A percentile compares a stretch with the other conserved stretches of the same genome.
phyloP scores from a whole-genome alignment of 1,140 invertebrate genomes.

The Drosophila asahinai region DNA sequence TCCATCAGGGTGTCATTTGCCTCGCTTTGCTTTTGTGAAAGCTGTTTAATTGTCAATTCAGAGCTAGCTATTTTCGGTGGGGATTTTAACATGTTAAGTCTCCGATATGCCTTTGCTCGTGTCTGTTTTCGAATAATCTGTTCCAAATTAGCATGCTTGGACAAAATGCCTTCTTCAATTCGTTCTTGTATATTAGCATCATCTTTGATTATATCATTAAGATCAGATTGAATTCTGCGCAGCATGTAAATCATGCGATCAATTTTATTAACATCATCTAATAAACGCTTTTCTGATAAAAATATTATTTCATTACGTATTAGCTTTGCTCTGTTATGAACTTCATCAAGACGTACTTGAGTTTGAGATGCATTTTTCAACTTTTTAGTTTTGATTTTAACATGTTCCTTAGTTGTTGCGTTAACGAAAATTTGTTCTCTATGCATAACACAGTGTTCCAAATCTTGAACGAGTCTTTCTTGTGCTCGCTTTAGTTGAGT shows the following conservation, averaged over 20 bases:
- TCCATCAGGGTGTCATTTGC: slow-evolving; percentile 86
- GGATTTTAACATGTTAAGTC: slow-evolving; percentile 85
- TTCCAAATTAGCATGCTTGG: slow-evolving; percentile 87
- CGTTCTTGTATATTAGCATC: slow-evolving; percentile 84
- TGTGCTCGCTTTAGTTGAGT: slow-evolving; percentile 90
- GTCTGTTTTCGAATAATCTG: slow-evolving; percentile 87
- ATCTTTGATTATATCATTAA: slow-evolving; percentile 86
- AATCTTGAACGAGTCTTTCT: slow-evolving; percentile 90
- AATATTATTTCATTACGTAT: slow-evolving; percentile 85
- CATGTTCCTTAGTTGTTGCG: slow-evolving; percentile 87
- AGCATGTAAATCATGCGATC: slow-evolving; percentile 63
- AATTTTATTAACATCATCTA: slow-evolving; percentile 69
- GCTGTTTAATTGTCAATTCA: slow-evolving; percentile 85
- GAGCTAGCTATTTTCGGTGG: slow-evolving; percentile 67
- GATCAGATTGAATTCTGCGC: slow-evolving; percentile 67
- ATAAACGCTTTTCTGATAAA: slow-evolving; percentile 55
- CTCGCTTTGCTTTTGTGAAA: slow-evolving; percentile 86
- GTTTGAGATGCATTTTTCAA: slow-evolving; percentile 52
- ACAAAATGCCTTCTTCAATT: slow-evolving; percentile 81
- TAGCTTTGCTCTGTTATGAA: slow-evolving; percentile 87
- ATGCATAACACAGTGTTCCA: slow-evolving; percentile 90
- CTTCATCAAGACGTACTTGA: slow-evolving; percentile 86
- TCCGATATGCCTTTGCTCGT: slow-evolving; percentile 86
- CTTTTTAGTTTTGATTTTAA: slow-evolving; percentile 75
- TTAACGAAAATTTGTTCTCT: slow-evolving; percentile 89